A percentile compares a stretch with the other conserved stretches of the same genome.
Evolutionary conservation across 2,113 vertebrate genomes (phyloP).

Genomic region (Aegithalos caudatus): DNA sequence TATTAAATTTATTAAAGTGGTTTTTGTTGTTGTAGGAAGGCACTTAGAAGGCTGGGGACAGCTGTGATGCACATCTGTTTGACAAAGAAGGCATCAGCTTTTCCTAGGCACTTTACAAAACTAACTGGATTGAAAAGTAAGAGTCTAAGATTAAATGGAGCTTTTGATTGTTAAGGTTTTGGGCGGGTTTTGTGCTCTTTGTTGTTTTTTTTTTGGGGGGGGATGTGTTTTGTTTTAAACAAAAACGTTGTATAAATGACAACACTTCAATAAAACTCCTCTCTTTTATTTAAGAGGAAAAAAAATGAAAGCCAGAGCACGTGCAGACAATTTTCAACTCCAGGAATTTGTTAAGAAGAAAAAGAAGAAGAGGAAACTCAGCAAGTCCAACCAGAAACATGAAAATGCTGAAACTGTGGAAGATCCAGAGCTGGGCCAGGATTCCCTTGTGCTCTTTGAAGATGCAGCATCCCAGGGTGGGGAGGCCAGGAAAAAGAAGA

Average conservation of each 20-base stretch:
- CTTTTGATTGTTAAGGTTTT: neutral
- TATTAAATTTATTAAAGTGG: fast-evolving
- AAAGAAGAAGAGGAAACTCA: slow-evolving; percentile 29
- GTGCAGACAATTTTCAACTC: neutral
- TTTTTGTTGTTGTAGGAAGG: neutral
- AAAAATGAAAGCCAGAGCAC: neutral
- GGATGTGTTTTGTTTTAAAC: neutral
- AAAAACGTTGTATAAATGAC: fast-evolving
- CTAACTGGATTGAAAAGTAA: neutral
- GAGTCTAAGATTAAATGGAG: neutral
- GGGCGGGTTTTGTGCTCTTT: neutral
- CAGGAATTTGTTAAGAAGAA: slow-evolving; percentile 7
- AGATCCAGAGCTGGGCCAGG: fast-evolving
- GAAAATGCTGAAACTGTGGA: neutral
- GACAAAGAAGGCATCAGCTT: neutral
- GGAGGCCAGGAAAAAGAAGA: neutral
- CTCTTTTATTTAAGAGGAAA: neutral
- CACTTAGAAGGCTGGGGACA: neutral
- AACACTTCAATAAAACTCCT: neutral
- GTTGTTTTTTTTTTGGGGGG: too few relatives aligned
- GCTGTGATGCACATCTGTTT: neutral
- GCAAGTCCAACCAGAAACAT: fast-evolving
- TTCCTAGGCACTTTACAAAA: neutral
- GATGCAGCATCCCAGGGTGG: neutral
- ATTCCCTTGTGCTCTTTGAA: neutral